Evolutionary conservation across 2,113 vertebrate genomes (phyloP), one percentile per base, ranked within the genome.

Genomic region (Xiphorhynchus elegans): DNA sequence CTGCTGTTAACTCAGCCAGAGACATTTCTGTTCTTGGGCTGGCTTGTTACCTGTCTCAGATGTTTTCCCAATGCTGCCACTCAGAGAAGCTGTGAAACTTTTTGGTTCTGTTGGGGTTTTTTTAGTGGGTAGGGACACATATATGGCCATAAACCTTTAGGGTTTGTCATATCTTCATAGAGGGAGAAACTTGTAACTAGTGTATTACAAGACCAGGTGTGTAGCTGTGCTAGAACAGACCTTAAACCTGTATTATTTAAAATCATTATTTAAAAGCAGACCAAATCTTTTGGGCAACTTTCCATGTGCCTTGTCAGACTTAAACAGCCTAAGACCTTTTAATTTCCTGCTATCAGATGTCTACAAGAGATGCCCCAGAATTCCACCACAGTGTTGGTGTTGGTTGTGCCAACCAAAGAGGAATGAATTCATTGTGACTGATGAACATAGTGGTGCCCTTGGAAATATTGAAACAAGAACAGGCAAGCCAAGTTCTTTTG

Each of bases 401-500:
- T 80, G 72, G 55, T 35, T 74, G n/a, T 84, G 64, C 55, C 59
- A 59, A 12, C 17, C 50, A 83, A 11, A 62, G 63, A 44, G 31
- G 35, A 60, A 4, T 5, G 9, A 52, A 63, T 84, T 95, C 29
- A 9, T 72, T 66, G 39, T 49, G 42, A 21, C 76, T 73, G 20
- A 28, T 58, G 55, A 88, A 37, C 21, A 5, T 33, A 11, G 19
- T 52, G 79, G 55, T 82, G 56, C 47, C 68, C 76, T 90, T 39
- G 15, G 85, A 89, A 89, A 63, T 84, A 63, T 77, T 55, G 37
- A 23, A 74, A 4, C 23, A 47, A 37, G 46, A 84, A 35, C 13
- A 89, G 83, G 17, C 63, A 6, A 84, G 60, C 91, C 56, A 87
- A 50, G 53, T 87, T 95, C 80, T 88, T 90, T 69, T 86, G 73